A percentile compares a stretch with the other conserved stretches of the same genome.
These are phyloP conservation scores for Cranoglanis bouderius DNA, from an alignment of 2,113 vertebrate species.

Conservation along the genomic window DNA sequence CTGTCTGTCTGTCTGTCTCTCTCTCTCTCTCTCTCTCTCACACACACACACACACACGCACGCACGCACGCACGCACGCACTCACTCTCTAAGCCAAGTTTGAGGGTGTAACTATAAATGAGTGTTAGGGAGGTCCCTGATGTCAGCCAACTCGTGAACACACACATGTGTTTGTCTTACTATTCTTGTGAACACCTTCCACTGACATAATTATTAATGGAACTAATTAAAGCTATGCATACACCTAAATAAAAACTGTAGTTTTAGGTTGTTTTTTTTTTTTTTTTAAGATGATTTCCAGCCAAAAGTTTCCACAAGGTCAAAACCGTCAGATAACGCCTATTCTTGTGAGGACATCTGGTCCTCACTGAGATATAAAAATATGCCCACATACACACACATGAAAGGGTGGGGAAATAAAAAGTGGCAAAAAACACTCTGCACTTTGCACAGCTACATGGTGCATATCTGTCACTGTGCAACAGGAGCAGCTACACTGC, in stretches of 20 bases:
- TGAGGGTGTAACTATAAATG: slow-evolving; percentile 39
- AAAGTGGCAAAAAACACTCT: neutral
- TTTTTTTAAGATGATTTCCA: neutral
- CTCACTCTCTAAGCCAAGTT: slow-evolving; percentile 24
- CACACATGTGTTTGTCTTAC: neutral
- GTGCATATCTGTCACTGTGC: neutral
- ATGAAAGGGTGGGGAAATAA: neutral
- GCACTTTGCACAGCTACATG: neutral
- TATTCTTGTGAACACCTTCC: neutral
- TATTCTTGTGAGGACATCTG: neutral
- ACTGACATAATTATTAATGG: neutral
- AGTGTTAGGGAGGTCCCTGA: slow-evolving; percentile 18
- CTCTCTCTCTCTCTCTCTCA: no score
- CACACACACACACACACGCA: slow-evolving; percentile 17
- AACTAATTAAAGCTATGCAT: neutral
- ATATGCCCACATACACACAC: slow-evolving; percentile 39
- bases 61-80: slow-evolving; percentile 7
- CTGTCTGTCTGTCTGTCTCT: neutral
- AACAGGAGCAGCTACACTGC: neutral
- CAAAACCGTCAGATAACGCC: neutral
- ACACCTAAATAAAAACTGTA: slow-evolving; percentile 14
- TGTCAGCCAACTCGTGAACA: slow-evolving; percentile 24
- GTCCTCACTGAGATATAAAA: neutral
- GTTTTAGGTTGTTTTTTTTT: neutral
- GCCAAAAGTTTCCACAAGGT: neutral